Base-by-base conservation (phyloP, 2,888 invertebrate genomes). In the Ryuthela nishihirai region DNA sequence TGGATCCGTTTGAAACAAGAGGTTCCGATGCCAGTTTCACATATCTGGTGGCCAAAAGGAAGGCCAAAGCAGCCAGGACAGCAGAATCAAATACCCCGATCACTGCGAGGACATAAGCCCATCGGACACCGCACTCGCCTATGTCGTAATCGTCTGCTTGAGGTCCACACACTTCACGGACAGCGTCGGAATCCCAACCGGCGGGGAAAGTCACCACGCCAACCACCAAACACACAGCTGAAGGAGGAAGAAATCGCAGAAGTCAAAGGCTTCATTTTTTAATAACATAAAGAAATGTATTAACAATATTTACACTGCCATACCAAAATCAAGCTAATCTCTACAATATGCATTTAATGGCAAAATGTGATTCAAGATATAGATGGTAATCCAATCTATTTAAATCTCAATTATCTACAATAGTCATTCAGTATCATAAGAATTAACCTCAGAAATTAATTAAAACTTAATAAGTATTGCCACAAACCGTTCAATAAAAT, bases 51-150 rank as follows among this genome's bases (percentile, higher is more conserved):
- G 93, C 94, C 67, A 97, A 79, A 69, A 94, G 90, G 76, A 97
- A 95, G n/a, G 95, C 95, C 54, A 97, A 80, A 0, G 88, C 85
- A 0, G 94, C 84, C 64, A 94, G 79, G 61, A 92, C 88, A 46
- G 85, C 78, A 43, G 88, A 89, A 74, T 93, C 93, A 56, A 76
- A 75, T 50, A 89, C 86, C 0, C 87, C 92, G 62, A 97, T 91
- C 58, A 89, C 87, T 4, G 93, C 94, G 68, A 97, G 79, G 7
- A 94, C 83, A 76, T 90, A 94, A 4, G 94, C 94, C 93, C 93
- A 93, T 69, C 91, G 83, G 49, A 97, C 82, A 63, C 86, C 87
- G 73, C 97, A 97, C 21, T 85, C 83, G 26, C 92, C 95, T 71
- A 83, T 69, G 70, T 79, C 74, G 70, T 85, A 85, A 69, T 86